Evolutionary conservation across 2,888 invertebrate species (phyloP), one percentile per base, ranked within the genome.

Genomic region (Eristalis tenax): DNA sequence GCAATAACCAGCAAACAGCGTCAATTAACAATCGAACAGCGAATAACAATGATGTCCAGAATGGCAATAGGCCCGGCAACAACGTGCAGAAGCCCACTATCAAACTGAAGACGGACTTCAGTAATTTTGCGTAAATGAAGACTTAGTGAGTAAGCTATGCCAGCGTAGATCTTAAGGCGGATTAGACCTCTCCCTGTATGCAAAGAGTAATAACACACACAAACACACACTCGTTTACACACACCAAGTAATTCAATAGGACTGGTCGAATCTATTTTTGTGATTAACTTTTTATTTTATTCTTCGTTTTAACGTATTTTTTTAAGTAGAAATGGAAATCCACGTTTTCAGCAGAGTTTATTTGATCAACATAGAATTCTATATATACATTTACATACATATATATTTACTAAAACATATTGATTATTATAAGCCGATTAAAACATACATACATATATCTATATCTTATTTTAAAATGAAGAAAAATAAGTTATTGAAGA

Each of bases 21-120:
- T 92, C 90, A 87, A 91, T 91, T 70, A 91, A 90, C 80, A 91
- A 91, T 89, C 94, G 94, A 80, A 94, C 94, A 88, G 71, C 83
- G 10, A 91, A 92, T 28, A 93, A 93, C 89, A 92, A 92, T 76
- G 94, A 94, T 89, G 91, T 93, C 59, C 94, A 93, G 85, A 92
- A 93, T 77, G 94, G 94, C 88, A 80, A 83, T 23, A 83, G 76
- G 65, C 61, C 81, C 1, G 90, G 90, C 66, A 89, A 90, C 59
- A 92, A 91, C 88, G 94, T 94, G 90, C 93, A 94, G 69, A 93
- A 94, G 83, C 97, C 97, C 82, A 96, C 97, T 71, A 98, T 98
- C 91, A 97, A 98, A 93, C 94, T 98, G 89, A 98, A 98, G 94
- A 98, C 98, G 2, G 97, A 98, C 94, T 99, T 98, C 93, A 98